These are phyloP conservation scores for Ctenochaetus hawaiiensis DNA, from an alignment of 2,797 vertebrate genomes.

Conservation along the genomic window DNA sequence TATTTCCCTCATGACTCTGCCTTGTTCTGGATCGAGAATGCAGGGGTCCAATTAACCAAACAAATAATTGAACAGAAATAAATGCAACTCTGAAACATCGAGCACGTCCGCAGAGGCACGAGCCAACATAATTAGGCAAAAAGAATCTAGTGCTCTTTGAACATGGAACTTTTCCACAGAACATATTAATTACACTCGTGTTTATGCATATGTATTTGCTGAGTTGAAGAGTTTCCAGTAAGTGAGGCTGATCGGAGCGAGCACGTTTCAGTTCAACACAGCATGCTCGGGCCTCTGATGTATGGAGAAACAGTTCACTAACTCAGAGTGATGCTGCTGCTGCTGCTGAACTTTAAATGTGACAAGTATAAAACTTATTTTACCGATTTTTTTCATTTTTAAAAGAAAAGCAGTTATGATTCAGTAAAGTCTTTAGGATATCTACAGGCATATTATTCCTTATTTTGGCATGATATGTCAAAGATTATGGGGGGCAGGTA, in stretches of 20 bases:
- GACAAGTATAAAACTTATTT: conserved; percentile 4
- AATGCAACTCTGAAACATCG: conserved; percentile 78
- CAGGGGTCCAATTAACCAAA: conserved; percentile 84
- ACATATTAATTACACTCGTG: conserved; percentile 78
- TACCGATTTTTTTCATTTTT: not conserved
- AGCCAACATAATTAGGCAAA: conserved; percentile 78
- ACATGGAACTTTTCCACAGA: conserved; percentile 72
- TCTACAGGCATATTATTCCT: not conserved
- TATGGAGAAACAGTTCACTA: conserved; percentile 24
- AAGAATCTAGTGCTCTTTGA: conserved; percentile 78
- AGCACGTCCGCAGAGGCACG: conserved; percentile 71
- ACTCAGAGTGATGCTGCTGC: conserved; percentile 20
- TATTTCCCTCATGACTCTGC: conserved; percentile 81
- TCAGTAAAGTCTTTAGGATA: not conserved
- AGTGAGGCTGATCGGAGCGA: conserved; percentile 49
- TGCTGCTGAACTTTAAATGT: conserved; percentile 24
- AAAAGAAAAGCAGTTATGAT: not conserved
- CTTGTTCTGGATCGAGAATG: conserved; percentile 78
- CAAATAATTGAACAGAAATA: conserved; percentile 87
- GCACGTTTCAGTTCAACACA: conserved; percentile 43
- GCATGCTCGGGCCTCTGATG: conserved; percentile 36
- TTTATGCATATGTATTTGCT: conserved; percentile 70
- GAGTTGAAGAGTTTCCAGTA: conserved; percentile 71
- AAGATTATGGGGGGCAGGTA: not conserved
- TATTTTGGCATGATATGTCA: not conserved